A percentile compares a stretch with the other conserved stretches of the same genome.
Conservation (phyloP, 2,113 vertebrate species). For the Cheilinus undulatus region DNA sequence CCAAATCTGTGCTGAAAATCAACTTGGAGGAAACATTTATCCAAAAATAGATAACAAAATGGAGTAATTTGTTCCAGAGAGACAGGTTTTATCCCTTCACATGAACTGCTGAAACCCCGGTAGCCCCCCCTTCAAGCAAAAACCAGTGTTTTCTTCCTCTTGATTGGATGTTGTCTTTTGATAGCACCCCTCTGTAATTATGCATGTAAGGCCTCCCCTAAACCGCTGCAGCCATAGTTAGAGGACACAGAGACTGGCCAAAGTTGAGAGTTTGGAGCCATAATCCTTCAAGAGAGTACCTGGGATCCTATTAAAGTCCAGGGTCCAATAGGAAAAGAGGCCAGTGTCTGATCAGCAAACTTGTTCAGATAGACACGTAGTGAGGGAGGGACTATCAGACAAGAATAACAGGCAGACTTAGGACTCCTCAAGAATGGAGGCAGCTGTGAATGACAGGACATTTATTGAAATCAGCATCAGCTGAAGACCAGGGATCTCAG, state of each 20-base stretch:
- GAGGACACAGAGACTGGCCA: slow-evolving; percentile 74
- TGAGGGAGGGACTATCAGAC: slow-evolving; percentile 52
- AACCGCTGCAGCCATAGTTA: slow-evolving; percentile 79
- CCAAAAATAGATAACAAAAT: not conserved
- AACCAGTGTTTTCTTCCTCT: slow-evolving; percentile 44
- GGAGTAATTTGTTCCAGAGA: slow-evolving; percentile 43
- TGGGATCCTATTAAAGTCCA: slow-evolving; percentile 85
- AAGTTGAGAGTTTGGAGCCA: slow-evolving; percentile 72
- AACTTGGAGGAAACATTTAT: slow-evolving; percentile 7
- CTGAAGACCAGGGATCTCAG: not conserved
- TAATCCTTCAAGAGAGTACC: slow-evolving; percentile 77
- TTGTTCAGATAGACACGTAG: slow-evolving; percentile 66
- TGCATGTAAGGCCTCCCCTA: slow-evolving; percentile 65
- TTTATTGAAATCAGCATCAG: slow-evolving; percentile 2
- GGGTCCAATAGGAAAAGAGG: slow-evolving; percentile 85
- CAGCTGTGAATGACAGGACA: not conserved
- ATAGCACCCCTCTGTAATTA: slow-evolving; percentile 51
- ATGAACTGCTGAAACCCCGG: not conserved
- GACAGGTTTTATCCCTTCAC: slow-evolving; percentile 21
- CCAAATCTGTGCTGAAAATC: slow-evolving; percentile 12
- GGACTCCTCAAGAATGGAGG: slow-evolving; percentile 6
- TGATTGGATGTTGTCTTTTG: slow-evolving; percentile 50
- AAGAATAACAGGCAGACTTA: slow-evolving; percentile 54
- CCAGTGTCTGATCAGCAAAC: slow-evolving; percentile 84
- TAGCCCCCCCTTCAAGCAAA: slow-evolving; percentile 23